Percentiles rank a stretch among this genome's conserved stretches.
phyloP scores from a whole-genome alignment of 2,113 vertebrate species.

The Centropus bengalensis region DNA sequence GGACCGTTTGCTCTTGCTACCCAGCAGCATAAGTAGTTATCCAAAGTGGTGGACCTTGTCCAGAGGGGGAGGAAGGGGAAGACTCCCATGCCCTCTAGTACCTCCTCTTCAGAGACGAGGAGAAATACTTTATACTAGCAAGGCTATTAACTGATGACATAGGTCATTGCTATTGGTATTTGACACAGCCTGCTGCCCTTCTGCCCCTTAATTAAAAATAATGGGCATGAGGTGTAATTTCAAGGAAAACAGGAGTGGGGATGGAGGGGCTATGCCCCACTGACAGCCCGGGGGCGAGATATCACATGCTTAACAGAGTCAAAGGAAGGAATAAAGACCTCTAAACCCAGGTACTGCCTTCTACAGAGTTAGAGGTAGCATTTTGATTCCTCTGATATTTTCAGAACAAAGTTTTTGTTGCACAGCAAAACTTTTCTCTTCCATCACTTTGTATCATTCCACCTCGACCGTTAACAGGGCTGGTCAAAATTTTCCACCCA shows the following conservation, averaged over 20 bases:
- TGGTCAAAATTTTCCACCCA: not conserved
- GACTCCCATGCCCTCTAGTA: not conserved
- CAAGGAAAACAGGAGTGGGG: not conserved
- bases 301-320: not conserved
- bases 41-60: not conserved
- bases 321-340: not conserved
- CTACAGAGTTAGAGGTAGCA: not conserved
- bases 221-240: not conserved
- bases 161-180: not conserved
- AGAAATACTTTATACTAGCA: not conserved
- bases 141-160: not conserved
- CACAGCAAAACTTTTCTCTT: not conserved
- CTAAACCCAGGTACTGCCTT: conserved; percentile 2
- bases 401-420: not conserved
- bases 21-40: not conserved
- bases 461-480: not conserved
- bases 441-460: conserved; percentile 1
- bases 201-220: not conserved
- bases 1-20: not conserved
- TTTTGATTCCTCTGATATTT: not conserved
- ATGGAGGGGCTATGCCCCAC: not conserved
- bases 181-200: not conserved
- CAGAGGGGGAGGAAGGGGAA: not conserved
- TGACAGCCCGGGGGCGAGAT: not conserved
- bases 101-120: not conserved